phyloP scores from a whole-genome alignment of 2,888 invertebrate genomes.

The Autographa gamma region DNA sequence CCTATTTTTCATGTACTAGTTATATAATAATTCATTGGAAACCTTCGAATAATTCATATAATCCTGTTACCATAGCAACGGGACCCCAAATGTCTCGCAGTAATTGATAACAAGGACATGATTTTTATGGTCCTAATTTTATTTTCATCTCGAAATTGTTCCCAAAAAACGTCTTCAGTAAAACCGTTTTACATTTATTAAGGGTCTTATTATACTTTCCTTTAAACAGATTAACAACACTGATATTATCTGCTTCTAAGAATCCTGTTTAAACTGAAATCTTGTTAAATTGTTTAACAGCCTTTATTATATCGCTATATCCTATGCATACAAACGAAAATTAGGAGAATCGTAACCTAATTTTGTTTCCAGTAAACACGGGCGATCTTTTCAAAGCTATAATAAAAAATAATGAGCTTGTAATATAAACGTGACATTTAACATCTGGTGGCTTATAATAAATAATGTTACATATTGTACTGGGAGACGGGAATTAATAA shows the following conservation, averaged over 20 bases:
- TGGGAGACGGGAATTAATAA: too few species aligned
- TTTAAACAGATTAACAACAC: neutral
- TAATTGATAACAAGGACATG: neutral
- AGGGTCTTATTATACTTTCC: neutral
- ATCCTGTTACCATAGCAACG: neutral
- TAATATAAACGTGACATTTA: too few species aligned
- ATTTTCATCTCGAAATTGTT: neutral
- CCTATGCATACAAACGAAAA: constrained; percentile 13
- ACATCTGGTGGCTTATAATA: too few species aligned
- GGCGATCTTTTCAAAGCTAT: neutral
- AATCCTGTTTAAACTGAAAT: too few species aligned
- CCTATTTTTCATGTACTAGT: neutral
- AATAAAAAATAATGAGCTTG: neutral
- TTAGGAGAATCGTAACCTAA: neutral
- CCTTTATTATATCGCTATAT: neutral
- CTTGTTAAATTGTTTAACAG: neutral
- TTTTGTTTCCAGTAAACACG: constrained; percentile 15
- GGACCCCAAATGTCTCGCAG: neutral
- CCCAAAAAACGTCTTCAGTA: neutral
- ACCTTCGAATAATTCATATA: neutral
- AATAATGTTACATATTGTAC: too few species aligned
- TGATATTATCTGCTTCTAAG: neutral
- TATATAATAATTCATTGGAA: neutral
- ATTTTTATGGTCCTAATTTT: neutral
- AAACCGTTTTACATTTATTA: neutral